Conservation (phyloP, 2,888 invertebrate genomes). For the Orthosia incerta region DNA sequence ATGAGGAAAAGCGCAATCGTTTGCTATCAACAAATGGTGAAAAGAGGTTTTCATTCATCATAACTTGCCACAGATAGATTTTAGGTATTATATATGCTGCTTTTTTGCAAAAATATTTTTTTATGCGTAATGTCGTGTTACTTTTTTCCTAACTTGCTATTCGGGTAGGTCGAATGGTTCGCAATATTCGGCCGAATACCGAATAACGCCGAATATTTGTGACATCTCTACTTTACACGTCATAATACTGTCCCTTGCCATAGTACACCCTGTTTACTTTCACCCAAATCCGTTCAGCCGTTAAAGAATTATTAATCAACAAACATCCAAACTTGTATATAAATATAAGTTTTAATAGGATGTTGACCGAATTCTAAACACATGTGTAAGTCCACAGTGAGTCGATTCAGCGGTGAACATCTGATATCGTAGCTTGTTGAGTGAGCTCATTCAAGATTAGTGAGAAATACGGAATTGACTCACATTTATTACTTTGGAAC, state of each 20-base stretch:
- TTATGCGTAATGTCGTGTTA: too few species aligned
- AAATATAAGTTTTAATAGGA: background rate
- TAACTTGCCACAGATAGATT: too few species aligned
- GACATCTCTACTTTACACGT: background rate
- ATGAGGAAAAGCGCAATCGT: too few species aligned
- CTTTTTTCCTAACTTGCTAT: too few species aligned
- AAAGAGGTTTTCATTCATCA: too few species aligned
- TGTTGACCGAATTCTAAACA: background rate
- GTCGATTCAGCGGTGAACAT: background rate
- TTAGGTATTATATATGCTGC: too few species aligned
- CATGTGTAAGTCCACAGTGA: constrained; percentile 4
- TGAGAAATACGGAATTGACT: background rate
- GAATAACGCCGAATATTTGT: too few species aligned
- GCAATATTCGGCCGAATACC: too few species aligned
- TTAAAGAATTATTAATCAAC: background rate
- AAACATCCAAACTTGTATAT: background rate
- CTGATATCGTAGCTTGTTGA: background rate
- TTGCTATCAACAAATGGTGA: too few species aligned
- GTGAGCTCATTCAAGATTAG: background rate
- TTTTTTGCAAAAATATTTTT: too few species aligned
- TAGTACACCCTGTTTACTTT: background rate
- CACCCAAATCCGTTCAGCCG: background rate
- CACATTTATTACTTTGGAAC: background rate
- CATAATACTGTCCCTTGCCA: background rate
- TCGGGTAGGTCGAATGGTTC: too few species aligned